Base-by-base conservation (phyloP, 2,888 invertebrate genomes). In the Acrocyrtus sp. region DNA sequence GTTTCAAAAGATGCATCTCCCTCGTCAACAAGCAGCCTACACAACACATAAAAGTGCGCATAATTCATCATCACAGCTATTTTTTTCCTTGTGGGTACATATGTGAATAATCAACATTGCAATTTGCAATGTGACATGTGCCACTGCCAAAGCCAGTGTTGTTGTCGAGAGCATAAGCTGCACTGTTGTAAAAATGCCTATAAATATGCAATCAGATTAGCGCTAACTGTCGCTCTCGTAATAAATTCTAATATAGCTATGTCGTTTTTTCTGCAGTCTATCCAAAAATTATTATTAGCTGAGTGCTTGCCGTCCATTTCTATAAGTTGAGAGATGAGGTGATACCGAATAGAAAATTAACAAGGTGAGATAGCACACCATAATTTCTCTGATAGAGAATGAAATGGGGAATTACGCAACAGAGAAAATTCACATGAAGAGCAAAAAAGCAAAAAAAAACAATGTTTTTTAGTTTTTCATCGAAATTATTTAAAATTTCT, bases 381-480 rank as follows among this genome's bases (percentile, higher is more conserved):
- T 56, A 56, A 56, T 56, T 34, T 56, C 56, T 21, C 56, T 56
- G 56, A 56, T 56, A 56, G 41, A 22, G 12, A 2, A 19, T n/a
- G n/a, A n/a, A n/a, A n/a, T n/a, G n/a, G n/a, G n/a, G n/a, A 15
- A 56, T 56, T 56, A 56, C 56, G 56, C 56, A 56, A 56, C 4
- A 41, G 56, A 21, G 34, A 39, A 39, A 34, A 56, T 56, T 56
- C 56, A 39, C 56, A 56, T 56, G 50, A 22, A 53, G n/a, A 53
- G 27, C 26, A 56, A 34, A 53, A 12, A 45, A 48, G 54, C 21
- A 54, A 24, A 29, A n/a, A n/a, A n/a, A n/a, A n/a, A n/a, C n/a
- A n/a, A n/a, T n/a, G n/a, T n/a, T n/a, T n/a, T n/a, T n/a, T n/a
- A n/a, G n/a, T n/a, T n/a, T n/a, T n/a, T n/a, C n/a, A n/a, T n/a